Percentiles rank a stretch among this genome's conserved stretches.
Evolutionary conservation across 2,888 invertebrate genomes (phyloP).

Genomic region (Parnassius apollo): DNA sequence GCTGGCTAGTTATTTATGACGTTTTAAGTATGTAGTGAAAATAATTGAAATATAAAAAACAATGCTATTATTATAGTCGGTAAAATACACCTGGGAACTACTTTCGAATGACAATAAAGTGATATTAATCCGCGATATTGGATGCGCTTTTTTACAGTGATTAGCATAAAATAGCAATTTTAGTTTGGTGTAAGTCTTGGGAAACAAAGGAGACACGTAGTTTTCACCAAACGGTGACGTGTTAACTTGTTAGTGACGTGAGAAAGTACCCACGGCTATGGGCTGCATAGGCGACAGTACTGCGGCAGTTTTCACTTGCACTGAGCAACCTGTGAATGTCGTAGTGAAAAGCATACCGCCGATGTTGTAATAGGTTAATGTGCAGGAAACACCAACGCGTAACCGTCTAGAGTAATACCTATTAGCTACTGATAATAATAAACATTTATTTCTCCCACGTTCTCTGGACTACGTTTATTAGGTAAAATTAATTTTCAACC

Average conservation of each 20-base stretch:
- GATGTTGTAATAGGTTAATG: not conserved
- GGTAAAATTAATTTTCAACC: too few relatives aligned
- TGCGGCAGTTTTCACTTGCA: constrained; percentile 44
- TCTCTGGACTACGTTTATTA: too few relatives aligned
- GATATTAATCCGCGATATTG: constrained; percentile 7
- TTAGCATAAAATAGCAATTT: constrained; percentile 9
- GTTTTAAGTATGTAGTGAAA: too few relatives aligned
- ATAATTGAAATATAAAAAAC: too few relatives aligned
- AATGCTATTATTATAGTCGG: too few relatives aligned
- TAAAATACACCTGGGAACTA: not conserved
- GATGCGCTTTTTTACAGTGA: constrained; percentile 3
- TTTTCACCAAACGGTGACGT: constrained; percentile 30
- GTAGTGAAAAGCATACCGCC: not conserved
- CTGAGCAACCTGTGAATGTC: constrained; percentile 22
- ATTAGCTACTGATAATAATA: too few relatives aligned
- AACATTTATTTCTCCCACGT: too few relatives aligned
- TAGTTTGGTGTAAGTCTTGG: constrained; percentile 20
- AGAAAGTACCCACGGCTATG: constrained; percentile 56
- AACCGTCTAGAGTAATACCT: too few relatives aligned
- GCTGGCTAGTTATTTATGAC: too few relatives aligned
- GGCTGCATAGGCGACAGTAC: constrained; percentile 33
- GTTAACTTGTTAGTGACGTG: constrained; percentile 41
- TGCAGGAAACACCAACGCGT: too few relatives aligned
- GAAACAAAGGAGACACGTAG: constrained; percentile 26
- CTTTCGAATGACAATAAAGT: constrained; percentile 1